phyloP scores from a whole-genome alignment of 2,888 invertebrate species.

The Syritta pipiens region DNA sequence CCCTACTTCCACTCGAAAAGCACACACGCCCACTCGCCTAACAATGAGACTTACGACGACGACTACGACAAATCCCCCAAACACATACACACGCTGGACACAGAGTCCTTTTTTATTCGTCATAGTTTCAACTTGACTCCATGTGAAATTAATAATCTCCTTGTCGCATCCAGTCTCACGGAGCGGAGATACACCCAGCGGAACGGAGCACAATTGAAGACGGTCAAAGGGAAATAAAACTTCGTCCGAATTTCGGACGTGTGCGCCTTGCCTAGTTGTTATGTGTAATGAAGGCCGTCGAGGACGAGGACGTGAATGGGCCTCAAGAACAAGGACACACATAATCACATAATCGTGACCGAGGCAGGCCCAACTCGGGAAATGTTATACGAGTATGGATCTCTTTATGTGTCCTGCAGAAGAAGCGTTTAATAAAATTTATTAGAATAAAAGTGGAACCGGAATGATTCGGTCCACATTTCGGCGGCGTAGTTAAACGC shows the following conservation, averaged over 20 bases:
- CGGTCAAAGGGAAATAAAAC: conserved; percentile 37
- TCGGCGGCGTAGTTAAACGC: conserved; percentile 42
- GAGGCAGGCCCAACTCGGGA: conserved; percentile 54
- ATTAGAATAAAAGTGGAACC: conserved; percentile 63
- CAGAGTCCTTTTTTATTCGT: conserved; percentile 19
- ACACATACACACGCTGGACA: not conserved
- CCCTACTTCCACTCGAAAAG: conserved; percentile 14
- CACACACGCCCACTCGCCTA: conserved; percentile 31
- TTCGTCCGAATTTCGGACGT: conserved; percentile 53
- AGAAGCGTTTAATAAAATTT: conserved; percentile 69
- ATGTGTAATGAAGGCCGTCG: conserved; percentile 58
- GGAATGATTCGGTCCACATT: conserved; percentile 50
- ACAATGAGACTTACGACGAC: conserved; percentile 44
- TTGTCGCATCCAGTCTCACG: conserved; percentile 12
- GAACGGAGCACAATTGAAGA: conserved; percentile 25
- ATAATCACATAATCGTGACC: conserved; percentile 68
- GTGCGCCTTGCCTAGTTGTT: conserved; percentile 47
- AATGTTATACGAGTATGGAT: conserved; percentile 62
- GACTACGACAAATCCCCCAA: not conserved
- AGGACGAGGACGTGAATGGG: too few species aligned
- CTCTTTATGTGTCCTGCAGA: conserved; percentile 65
- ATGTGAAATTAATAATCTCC: conserved; percentile 65
- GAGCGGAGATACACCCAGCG: not conserved
- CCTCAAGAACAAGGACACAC: conserved; percentile 22
- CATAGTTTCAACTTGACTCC: conserved; percentile 55